phyloP scores from a whole-genome alignment of 1,140 invertebrate genomes.

The Hetaerina americana region DNA sequence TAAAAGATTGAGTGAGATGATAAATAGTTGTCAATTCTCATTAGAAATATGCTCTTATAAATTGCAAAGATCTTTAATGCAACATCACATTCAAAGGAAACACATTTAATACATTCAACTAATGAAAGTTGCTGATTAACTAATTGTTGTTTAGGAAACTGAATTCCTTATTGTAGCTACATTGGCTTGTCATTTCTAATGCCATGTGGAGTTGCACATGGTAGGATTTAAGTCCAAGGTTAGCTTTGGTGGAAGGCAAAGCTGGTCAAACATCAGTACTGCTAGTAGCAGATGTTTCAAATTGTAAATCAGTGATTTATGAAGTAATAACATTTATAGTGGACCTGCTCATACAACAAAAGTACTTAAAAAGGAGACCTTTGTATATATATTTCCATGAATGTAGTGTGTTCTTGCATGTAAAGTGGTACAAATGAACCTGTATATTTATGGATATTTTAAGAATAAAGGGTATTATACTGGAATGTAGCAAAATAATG shows the following conservation, averaged over 20 bases:
- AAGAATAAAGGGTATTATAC: slow-evolving; percentile 6
- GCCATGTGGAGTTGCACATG: not conserved
- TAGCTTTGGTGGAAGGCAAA: not conserved
- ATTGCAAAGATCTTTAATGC: not conserved
- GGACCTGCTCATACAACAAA: slow-evolving; percentile 1
- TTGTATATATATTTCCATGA: slow-evolving; percentile 11
- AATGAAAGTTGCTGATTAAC: not conserved
- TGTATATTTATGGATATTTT: slow-evolving; percentile 10
- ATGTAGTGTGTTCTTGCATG: slow-evolving; percentile 4
- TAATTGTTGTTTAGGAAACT: not conserved
- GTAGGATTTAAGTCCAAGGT: not conserved
- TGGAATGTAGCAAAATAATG: not conserved
- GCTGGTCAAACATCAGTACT: not conserved
- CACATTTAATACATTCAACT: not conserved
- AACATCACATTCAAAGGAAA: not conserved
- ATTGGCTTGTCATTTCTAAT: not conserved
- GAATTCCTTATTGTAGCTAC: not conserved
- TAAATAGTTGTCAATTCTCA: not conserved
- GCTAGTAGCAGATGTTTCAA: not conserved
- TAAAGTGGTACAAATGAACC: slow-evolving; percentile 9
- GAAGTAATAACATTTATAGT: slow-evolving; percentile 1
- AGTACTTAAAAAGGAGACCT: slow-evolving; percentile 6
- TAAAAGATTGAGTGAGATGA: not conserved
- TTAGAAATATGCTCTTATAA: not conserved
- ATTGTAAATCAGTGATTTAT: not conserved